Percentiles rank a stretch among this genome's conserved stretches.
These are phyloP conservation scores for Petrocephalus zakoni DNA, from an alignment of 2,113 vertebrate genomes.

Conservation along the genomic window DNA sequence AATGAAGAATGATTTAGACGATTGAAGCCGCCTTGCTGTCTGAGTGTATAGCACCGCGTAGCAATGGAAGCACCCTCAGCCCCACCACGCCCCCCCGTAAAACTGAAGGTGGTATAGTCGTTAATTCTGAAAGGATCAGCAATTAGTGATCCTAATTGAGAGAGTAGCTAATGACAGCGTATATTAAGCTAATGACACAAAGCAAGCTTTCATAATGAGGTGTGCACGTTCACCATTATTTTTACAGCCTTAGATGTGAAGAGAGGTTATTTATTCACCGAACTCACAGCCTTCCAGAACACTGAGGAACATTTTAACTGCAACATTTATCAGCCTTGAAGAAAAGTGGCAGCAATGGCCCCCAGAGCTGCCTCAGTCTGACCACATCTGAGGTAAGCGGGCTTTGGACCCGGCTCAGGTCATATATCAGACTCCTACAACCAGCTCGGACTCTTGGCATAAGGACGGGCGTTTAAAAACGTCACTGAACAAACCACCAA, in stretches of 20 bases:
- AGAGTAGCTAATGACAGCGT: conserved; percentile 53
- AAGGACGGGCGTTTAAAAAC: conserved; percentile 23
- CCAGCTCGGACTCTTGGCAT: conserved; percentile 26
- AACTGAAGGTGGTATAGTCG: conserved; percentile 45
- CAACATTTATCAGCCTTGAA: conserved; percentile 74
- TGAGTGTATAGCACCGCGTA: conserved; percentile 46
- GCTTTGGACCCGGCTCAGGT: neutral
- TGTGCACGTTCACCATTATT: conserved; percentile 49
- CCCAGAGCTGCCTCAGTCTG: conserved; percentile 74
- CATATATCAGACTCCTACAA: conserved; percentile 49
- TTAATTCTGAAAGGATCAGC: conserved; percentile 38
- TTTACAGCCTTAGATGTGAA: conserved; percentile 44
- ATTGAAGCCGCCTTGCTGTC: neutral
- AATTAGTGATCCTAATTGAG: too few species aligned
- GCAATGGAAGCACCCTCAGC: conserved; percentile 49
- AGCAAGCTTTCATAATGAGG: conserved; percentile 62
- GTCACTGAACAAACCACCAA: conserved; percentile 56
- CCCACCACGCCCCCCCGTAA: conserved; percentile 44
- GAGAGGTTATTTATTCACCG: conserved; percentile 54
- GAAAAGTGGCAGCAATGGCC: conserved; percentile 74
- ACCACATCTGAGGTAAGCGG: neutral
- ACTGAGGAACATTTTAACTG: conserved; percentile 58
- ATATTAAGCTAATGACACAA: conserved; percentile 42
- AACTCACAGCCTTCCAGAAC: conserved; percentile 49
- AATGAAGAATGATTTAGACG: conserved; percentile 36